A percentile compares a stretch with the other conserved stretches of the same genome.
Conservation (phyloP, 2,797 vertebrate species). For the Nasua narica region DNA sequence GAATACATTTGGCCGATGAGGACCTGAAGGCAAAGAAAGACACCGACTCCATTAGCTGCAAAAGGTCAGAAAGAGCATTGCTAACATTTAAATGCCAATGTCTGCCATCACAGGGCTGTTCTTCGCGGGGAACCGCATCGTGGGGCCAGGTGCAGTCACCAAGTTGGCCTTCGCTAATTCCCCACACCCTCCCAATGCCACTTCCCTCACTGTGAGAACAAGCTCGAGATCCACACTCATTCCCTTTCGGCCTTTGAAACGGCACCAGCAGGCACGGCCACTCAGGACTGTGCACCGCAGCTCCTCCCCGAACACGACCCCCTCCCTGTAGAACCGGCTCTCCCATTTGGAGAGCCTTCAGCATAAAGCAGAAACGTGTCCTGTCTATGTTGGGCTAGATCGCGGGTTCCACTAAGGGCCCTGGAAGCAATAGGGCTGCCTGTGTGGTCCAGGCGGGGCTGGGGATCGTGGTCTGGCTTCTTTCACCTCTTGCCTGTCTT, state of each 20-base stretch:
- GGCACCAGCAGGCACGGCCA: neutral
- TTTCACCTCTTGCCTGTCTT: neutral
- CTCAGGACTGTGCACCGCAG: accelerated
- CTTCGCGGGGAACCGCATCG: neutral
- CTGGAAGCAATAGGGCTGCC: accelerated
- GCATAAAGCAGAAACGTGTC: neutral
- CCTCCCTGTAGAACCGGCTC: neutral
- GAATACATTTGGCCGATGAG: conserved; percentile 84
- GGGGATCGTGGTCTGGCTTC: neutral
- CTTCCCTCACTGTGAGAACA: neutral
- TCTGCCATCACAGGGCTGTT: neutral
- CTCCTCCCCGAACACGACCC: neutral
- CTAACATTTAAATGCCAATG: neutral
- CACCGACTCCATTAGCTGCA: neutral
- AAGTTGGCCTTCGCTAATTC: neutral
- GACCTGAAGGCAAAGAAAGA: conserved; percentile 82
- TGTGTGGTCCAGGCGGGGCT: neutral
- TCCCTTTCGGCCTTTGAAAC: neutral
- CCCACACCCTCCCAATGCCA: neutral
- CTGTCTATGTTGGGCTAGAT: neutral
- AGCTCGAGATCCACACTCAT: accelerated
- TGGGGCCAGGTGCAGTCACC: neutral
- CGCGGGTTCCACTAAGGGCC: accelerated
- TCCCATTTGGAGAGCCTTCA: too few species aligned
- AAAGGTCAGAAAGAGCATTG: neutral